Evolutionary conservation across 2,113 vertebrate genomes (phyloP).

Genomic region (Anarhynchus alexandrinus): DNA sequence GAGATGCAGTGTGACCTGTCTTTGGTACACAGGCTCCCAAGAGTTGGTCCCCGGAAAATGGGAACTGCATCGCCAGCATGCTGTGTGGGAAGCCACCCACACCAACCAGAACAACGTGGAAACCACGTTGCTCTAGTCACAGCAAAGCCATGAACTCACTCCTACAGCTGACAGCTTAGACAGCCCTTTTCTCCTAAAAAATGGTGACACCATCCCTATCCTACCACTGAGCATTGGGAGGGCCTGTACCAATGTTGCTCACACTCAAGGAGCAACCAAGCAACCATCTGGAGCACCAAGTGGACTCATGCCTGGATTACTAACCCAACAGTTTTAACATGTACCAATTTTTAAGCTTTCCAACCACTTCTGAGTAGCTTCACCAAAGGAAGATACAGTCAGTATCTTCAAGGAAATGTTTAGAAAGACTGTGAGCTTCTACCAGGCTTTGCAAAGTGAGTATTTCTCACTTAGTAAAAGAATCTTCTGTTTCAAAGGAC

Average conservation of each 20-base stretch:
- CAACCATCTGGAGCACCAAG: not conserved
- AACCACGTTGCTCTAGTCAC: not conserved
- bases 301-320: not conserved
- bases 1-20: not conserved
- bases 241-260: not conserved
- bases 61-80: not conserved
- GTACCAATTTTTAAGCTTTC: not conserved
- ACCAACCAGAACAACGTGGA: not conserved
- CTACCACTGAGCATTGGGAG: not conserved
- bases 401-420: not conserved
- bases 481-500: not conserved
- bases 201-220: not conserved
- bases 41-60: not conserved
- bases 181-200: not conserved
- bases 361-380: not conserved
- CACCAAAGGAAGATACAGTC: not conserved
- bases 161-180: not conserved
- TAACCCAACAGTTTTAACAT: not conserved
- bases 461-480: not conserved
- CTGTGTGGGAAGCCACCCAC: fast-evolving
- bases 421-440: not conserved
- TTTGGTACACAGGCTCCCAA: not conserved
- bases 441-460: not conserved
- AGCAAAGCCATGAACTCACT: not conserved
- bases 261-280: not conserved